These are phyloP conservation scores for Cassiopea andromeda DNA, from an alignment of 30 jellyfish, hydroid and myxozoan genomes.

Conservation along the genomic window DNA sequence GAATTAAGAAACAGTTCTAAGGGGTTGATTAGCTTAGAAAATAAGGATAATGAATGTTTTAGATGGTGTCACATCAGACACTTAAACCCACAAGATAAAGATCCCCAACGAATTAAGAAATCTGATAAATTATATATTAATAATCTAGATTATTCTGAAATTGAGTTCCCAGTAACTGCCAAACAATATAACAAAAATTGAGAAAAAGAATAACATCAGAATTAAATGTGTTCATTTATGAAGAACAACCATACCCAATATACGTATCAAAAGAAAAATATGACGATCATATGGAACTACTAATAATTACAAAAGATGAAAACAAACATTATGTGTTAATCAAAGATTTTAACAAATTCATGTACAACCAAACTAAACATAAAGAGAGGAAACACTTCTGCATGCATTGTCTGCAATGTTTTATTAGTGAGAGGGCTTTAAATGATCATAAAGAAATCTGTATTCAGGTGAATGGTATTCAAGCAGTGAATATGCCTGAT, in stretches of 20 bases:
- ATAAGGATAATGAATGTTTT: constrained; percentile 33
- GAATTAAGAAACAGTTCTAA: constrained; percentile 27
- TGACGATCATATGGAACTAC: constrained; percentile 32
- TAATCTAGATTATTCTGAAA: constrained; percentile 56
- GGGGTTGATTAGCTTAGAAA: constrained; percentile 19
- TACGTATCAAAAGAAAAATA: constrained; percentile 31
- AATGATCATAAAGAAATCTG: constrained; percentile 43
- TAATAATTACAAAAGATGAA: constrained; percentile 48
- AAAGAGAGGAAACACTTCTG: constrained; percentile 41
- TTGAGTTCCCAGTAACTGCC: constrained; percentile 46
- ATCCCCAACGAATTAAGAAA: constrained; percentile 41
- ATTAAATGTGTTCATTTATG: constrained; percentile 50
- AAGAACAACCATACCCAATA: constrained; percentile 14
- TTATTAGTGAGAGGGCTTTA: neutral
- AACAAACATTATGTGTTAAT: constrained; percentile 55
- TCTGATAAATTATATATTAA: constrained; percentile 39
- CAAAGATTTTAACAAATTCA: constrained; percentile 15
- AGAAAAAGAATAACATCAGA: constrained; percentile 36
- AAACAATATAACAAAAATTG: constrained; percentile 37
- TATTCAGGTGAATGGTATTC: constrained; percentile 35
- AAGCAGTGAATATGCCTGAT: constrained; percentile 47
- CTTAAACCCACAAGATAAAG: constrained; percentile 45
- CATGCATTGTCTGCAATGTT: constrained; percentile 69
- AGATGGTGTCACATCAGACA: constrained; percentile 17
- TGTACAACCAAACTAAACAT: constrained; percentile 36